Evolutionary conservation across 2,888 invertebrate species (phyloP).

Genomic region (Spisula subtruncata): DNA sequence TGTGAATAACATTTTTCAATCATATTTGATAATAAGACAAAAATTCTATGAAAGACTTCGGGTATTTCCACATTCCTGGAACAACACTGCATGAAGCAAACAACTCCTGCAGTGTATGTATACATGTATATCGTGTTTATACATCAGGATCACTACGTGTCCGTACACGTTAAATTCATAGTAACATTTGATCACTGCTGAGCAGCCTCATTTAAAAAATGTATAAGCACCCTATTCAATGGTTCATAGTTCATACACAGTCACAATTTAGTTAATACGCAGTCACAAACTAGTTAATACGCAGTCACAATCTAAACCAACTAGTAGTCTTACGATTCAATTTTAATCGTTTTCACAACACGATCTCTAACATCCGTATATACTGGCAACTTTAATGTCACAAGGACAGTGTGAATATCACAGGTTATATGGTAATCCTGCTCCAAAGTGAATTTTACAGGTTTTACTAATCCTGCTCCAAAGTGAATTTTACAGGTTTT

Average conservation of each 20-base stretch:
- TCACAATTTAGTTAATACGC: too few relatives aligned
- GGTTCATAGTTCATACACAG: not conserved
- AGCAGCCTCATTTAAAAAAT: not conserved
- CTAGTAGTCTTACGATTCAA: not conserved
- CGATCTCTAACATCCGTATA: not conserved
- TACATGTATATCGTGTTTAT: not conserved
- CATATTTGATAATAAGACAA: not conserved
- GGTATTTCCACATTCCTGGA: not conserved
- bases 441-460: slow-evolving; percentile 3
- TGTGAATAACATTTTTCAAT: not conserved
- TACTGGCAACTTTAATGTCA: slow-evolving; percentile 59
- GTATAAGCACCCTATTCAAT: slow-evolving; percentile 3
- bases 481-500: slow-evolving; percentile 11
- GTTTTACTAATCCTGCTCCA: not conserved
- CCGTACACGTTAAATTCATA: not conserved
- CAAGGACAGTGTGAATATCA: slow-evolving; percentile 54
- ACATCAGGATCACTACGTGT: slow-evolving; percentile 5
- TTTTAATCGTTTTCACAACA: slow-evolving; percentile 16
- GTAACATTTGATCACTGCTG: not conserved
- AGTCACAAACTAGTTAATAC: not conserved
- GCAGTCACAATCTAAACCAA: not conserved
- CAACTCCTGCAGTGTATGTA: not conserved
- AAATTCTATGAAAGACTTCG: slow-evolving; percentile 5
- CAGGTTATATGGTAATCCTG: slow-evolving; percentile 33
- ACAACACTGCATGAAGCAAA: not conserved